Evolutionary conservation across 2,797 vertebrate species (phyloP), one percentile per base, ranked within the genome.

Genomic region (Alauda arvensis): DNA sequence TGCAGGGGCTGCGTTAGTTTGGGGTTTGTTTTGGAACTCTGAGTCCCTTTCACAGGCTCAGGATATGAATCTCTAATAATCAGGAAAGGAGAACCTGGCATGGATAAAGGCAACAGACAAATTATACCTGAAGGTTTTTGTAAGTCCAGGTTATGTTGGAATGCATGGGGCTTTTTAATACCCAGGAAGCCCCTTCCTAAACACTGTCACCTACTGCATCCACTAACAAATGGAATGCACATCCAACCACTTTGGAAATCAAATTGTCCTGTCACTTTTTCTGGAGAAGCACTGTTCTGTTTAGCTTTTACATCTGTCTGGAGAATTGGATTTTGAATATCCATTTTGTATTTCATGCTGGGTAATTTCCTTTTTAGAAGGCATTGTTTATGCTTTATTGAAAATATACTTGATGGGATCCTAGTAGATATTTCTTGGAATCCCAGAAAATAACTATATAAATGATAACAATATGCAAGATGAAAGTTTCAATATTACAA

Each of bases 321-420:
- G n/a, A 43, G 48, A 83, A 49, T 85, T 85, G 0, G 4, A 8
- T 74, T 88, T 62, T 45, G 53, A 77, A 71, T 83, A 43, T 51
- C 62, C 1, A 1, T 29, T 75, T 61, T 51, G 31, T 66, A n/a
- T 85, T 86, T 77, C 37, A 7, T 51, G 31, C 76, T 49, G 56
- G 14, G 42, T 75, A 62, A 66, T 87, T 88, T 83, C n/a, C 33
- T 68, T 77, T 84, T 55, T 24, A 61, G 57, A 82, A 93, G 29
- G 37, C 71, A 46, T 23, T 85, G n/a, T 77, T 85, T 66, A n/a
- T 90, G 19, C 48, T 85, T 91, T 59, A 62, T 65, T 83, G 77
- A 77, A 80, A 85, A 90, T 71, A 56, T n/a, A 42, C 31, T n/a
- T 75, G 43, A 59, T 71, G n/a, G 12, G 72, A 13, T 77, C 23